Evolutionary conservation across 2,113 vertebrate species (phyloP).

Genomic region (Takifugu bimaculatus): DNA sequence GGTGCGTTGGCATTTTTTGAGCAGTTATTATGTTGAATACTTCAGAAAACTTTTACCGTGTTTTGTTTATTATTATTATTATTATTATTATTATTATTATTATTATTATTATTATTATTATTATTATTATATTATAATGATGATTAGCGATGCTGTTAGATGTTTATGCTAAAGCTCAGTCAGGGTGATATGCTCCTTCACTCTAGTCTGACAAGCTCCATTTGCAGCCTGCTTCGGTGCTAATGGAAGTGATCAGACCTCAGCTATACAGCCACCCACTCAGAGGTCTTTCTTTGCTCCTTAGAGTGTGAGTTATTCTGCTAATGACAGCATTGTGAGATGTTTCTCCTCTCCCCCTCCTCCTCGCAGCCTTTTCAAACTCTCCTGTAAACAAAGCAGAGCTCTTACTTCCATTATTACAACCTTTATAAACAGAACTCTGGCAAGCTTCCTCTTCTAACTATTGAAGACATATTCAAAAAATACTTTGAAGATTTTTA

Average conservation of each 20-base stretch:
- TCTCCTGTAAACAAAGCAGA: conserved; percentile 28
- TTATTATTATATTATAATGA: too few relatives aligned
- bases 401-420: conserved; percentile 38
- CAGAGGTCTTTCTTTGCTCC: conserved; percentile 47
- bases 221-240: conserved; percentile 47
- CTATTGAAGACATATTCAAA: conserved; percentile 33
- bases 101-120: too few relatives aligned
- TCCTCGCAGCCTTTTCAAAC: conserved; percentile 25
- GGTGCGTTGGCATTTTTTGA: too few relatives aligned
- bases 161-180: conserved; percentile 6
- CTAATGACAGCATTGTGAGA: conserved; percentile 63
- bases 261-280: conserved; percentile 54
- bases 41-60: too few relatives aligned
- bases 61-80: too few relatives aligned
- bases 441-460: conserved; percentile 31
- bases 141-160: conserved; percentile 12
- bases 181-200: conserved; percentile 14
- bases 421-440: conserved; percentile 21
- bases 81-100: too few relatives aligned
- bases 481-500: conserved; percentile 16
- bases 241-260: conserved; percentile 62
- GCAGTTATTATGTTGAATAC: too few relatives aligned
- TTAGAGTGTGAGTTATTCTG: conserved; percentile 57
- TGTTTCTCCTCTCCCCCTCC: conserved; percentile 49
- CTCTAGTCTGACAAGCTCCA: conserved; percentile 22